Base-by-base conservation (phyloP, 2,888 invertebrate genomes). In the Chaetogeoica ovagalla region DNA sequence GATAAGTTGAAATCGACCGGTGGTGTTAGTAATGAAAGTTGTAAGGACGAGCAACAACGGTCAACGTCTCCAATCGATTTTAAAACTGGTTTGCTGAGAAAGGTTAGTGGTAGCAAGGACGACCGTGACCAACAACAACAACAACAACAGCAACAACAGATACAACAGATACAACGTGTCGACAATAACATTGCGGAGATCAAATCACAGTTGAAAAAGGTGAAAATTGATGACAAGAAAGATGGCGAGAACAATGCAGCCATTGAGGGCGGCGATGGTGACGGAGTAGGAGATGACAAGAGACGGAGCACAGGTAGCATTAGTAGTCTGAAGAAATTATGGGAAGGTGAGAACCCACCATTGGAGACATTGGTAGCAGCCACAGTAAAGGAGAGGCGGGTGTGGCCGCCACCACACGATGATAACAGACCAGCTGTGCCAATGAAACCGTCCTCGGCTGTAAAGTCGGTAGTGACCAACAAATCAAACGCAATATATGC, bases 301-400 rank as follows among this genome's bases (percentile, higher is more conserved):
- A 89, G 96, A 19, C 92, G 94, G 83, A 95, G 95, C 86, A 95
- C 95, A 71, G 96, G 96, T 82, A 95, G 95, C 87, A 96, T 96
- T 85, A 95, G 92, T 86, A 96, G 94, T 86, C 88, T 96, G 84
- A 96, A 96, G 86, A 94, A 94, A 86, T 88, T 96, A 83, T 96
- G 96, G 96, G 96, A 96, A 87, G 92, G 92, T 83, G 93, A 93
- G 62, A 83, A 82, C 81, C 82, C 84, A 85, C 88, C 84, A 84
- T 88, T 83, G 76, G 88, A 85, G 84, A 88, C 86, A 17, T 13
- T 69, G n/a, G 57, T n/a, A 11, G 62, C 52, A 63, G 59, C 71
- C 15, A 52, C 69, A 39, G 37, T 68, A 37, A 84, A 85, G 77
- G 86, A 86, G 71, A 87, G 88, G 83, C 87, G 89, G 82, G 86